These are phyloP conservation scores for Sialis fuliginosa DNA, from an alignment of 2,888 invertebrate genomes.

Conservation along the genomic window DNA sequence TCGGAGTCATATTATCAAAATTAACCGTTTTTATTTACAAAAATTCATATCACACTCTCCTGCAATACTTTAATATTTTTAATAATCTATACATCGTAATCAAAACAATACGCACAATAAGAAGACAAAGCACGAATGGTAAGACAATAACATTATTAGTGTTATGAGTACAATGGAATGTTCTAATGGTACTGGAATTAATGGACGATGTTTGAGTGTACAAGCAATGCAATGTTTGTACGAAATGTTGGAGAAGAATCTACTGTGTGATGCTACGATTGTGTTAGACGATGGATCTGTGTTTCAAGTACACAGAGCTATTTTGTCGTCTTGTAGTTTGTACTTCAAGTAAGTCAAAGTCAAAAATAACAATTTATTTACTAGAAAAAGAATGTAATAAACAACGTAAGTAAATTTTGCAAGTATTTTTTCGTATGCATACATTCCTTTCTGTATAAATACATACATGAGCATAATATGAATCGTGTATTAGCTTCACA, in stretches of 20 bases:
- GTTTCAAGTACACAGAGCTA: constrained; percentile 73
- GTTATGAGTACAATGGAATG: no score
- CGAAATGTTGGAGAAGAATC: constrained; percentile 64
- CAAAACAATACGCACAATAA: no score
- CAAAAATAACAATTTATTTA: background rate
- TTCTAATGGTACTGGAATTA: background rate
- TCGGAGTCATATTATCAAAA: no score
- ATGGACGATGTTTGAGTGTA: constrained; percentile 58
- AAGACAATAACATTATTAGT: no score
- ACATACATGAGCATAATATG: background rate
- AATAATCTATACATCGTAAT: no score
- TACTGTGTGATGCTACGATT: constrained; percentile 74
- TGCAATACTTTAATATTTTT: no score
- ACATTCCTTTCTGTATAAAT: background rate
- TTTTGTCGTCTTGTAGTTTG: constrained; percentile 74
- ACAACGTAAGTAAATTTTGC: background rate
- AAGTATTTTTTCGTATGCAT: background rate
- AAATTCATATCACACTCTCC: no score
- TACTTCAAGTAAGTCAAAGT: constrained; percentile 57
- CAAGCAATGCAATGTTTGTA: constrained; percentile 72
- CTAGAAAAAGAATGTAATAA: no score
- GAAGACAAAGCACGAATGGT: no score
- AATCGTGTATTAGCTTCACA: no score
- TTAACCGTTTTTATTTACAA: no score
- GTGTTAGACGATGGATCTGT: constrained; percentile 63